Base-by-base conservation (phyloP, 2,888 invertebrate species). In the Lasioglossum lativentre region DNA sequence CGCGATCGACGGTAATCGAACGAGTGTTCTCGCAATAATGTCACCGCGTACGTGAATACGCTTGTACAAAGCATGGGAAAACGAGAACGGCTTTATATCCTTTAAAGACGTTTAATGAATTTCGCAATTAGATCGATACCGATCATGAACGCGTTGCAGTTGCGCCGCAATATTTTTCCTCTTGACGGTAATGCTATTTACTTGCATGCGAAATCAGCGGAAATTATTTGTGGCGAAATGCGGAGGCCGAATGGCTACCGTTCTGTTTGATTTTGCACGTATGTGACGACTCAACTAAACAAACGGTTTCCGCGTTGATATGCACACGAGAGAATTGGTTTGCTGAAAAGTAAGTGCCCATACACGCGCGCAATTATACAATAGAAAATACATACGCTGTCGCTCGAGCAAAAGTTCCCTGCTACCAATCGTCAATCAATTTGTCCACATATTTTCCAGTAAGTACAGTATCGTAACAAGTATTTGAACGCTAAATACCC, bases 181-280 rank as follows among this genome's bases (percentile, higher is more conserved):
- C 52, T 80, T 82, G 75, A 56, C 78, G 47, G 34, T 59, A 76
- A 82, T 75, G 52, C 72, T 80, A 66, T 84, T 88, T 82, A 77
- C 84, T 27, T 45, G 77, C 66, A 74, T 30, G 56, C 19, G 45
- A 72, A 86, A 75, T 72, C 45, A 71, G 30, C 66, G 72, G 71
- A 56, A 87, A 88, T 86, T 74, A 79, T 77, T 81, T 77, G 76
- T 75, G 68, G 40, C 45, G 76, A 30, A 73, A 78, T 70, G 74
- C 74, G 52, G 59, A 45, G 75, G 47, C 77, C 56, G 59, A 74
- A 74, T 14, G 45, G 71, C 34, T 72, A 30, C 71, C 38, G 66
- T 75, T 77, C 77, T 84, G 84, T 86, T 86, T 86, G 68, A 80
- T 75, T 84, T 80, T 68, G 40, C 40, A 76, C 72, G 80, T 68